Evolutionary conservation across 2,888 invertebrate genomes (phyloP).

Genomic region (Heliconius aoede): DNA sequence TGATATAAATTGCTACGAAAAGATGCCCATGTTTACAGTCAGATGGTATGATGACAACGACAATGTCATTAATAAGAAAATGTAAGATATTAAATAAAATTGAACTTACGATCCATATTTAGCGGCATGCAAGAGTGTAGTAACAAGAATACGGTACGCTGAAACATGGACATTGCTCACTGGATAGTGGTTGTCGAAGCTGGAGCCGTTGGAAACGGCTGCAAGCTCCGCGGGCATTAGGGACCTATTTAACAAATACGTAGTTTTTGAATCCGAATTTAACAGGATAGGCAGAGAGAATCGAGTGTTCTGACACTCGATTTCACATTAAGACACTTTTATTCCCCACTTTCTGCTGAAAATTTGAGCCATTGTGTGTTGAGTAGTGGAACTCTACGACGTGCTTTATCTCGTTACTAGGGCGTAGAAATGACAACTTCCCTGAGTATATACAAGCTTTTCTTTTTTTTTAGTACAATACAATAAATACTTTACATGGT

Average conservation of each 20-base stretch:
- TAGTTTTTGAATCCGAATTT: neutral
- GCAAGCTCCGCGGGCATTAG: constrained; percentile 62
- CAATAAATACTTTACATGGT: too few relatives aligned
- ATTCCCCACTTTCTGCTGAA: too few relatives aligned
- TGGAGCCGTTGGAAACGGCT: constrained; percentile 64
- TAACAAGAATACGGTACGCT: constrained; percentile 62
- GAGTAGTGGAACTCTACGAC: too few relatives aligned
- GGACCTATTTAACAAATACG: constrained; percentile 55
- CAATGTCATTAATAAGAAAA: neutral
- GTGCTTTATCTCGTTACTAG: too few relatives aligned
- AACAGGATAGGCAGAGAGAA: neutral
- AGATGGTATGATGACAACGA: too few relatives aligned
- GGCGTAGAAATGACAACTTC: too few relatives aligned
- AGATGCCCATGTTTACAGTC: too few relatives aligned
- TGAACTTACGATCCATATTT: constrained; percentile 67
- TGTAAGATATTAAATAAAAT: neutral
- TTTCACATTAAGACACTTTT: too few relatives aligned
- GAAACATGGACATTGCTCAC: constrained; percentile 56
- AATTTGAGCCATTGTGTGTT: too few relatives aligned
- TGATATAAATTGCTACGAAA: neutral
- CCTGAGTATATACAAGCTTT: too few relatives aligned
- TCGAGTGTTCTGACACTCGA: too few relatives aligned
- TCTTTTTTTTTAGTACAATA: too few relatives aligned
- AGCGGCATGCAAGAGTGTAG: constrained; percentile 66
- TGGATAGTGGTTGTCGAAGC: constrained; percentile 56